Base-by-base conservation (phyloP, 64 coral and sea anemone species). In the Montipora capricornis region DNA sequence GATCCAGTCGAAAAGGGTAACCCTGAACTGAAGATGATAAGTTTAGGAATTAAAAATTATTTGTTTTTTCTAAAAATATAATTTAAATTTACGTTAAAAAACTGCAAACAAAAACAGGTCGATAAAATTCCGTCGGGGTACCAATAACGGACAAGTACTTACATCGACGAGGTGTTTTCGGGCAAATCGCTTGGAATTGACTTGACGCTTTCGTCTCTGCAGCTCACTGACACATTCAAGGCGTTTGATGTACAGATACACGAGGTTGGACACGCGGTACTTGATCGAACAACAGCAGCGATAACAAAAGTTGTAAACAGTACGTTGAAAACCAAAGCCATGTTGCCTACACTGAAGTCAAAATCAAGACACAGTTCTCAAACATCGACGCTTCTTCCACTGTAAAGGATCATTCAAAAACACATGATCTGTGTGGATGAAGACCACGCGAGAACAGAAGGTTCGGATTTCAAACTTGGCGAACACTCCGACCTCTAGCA, bases 291-390 rank as follows among this genome's bases (percentile, higher is more conserved):
- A 84, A 44, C 14, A 84, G 82, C 67, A 17, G 47, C 82, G 82
- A 71, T 86, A 86, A 86, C 44, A 49, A 20, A 47, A n/a, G 82
- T 48, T 13, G 46, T 73, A 86, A 73, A 73, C 82, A 86, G 66
- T 8, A 86, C 16, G 19, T 73, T 71, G 19, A 2, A 51, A 71
- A 20, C 17, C 12, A 86, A 86, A 49, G 64, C 82, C 82, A 86
- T 86, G 44, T 70, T 26, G 5, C 29, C 66, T 86, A 86, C 82
- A n/a, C 19, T 46, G 64, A 49, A 5, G 10, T 16, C 47, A 29
- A 49, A 22, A 3, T 51, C 4, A 20, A 37, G 48, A 17, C 13
- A 44, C 46, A 9, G 37, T 47, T n/a, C 19, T 10, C 37, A n/a
- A 64, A 15, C 61, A 7, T 64, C 8, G 9, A 15, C 61, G 53